Percentiles rank a stretch among this genome's conserved stretches.
Conservation (phyloP, 2,113 vertebrate species). For the Ariopsis seemanni region DNA sequence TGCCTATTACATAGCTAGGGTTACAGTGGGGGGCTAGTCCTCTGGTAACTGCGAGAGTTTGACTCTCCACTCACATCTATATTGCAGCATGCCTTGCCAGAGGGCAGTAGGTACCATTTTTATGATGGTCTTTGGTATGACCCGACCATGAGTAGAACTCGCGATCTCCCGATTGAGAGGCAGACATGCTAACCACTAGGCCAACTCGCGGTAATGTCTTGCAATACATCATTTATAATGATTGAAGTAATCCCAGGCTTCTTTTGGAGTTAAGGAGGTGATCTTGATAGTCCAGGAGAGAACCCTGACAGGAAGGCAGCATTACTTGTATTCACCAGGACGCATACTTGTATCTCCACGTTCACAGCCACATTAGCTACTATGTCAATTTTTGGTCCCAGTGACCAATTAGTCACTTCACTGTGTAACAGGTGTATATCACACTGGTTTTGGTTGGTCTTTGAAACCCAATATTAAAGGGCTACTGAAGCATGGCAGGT, state of each 20-base stretch:
- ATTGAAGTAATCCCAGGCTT: neutral
- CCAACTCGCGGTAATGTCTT: neutral
- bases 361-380: neutral
- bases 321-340: neutral
- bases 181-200: too few species aligned
- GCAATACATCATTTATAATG: neutral
- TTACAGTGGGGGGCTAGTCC: too few species aligned
- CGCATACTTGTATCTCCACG: neutral
- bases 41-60: too few species aligned
- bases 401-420: slow-evolving; percentile 2
- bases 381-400: neutral
- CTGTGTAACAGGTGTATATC: neutral
- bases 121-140: too few species aligned
- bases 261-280: neutral
- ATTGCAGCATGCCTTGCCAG: too few species aligned
- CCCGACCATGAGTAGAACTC: too few species aligned
- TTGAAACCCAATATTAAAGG: slow-evolving; percentile 20
- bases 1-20: too few species aligned
- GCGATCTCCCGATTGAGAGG: too few species aligned
- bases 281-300: neutral
- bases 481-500: neutral
- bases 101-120: too few species aligned
- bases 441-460: slow-evolving; percentile 4
- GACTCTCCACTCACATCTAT: too few species aligned
- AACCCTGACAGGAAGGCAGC: neutral